phyloP scores from a whole-genome alignment of 2,797 vertebrate species.

The Myotis myotis region DNA sequence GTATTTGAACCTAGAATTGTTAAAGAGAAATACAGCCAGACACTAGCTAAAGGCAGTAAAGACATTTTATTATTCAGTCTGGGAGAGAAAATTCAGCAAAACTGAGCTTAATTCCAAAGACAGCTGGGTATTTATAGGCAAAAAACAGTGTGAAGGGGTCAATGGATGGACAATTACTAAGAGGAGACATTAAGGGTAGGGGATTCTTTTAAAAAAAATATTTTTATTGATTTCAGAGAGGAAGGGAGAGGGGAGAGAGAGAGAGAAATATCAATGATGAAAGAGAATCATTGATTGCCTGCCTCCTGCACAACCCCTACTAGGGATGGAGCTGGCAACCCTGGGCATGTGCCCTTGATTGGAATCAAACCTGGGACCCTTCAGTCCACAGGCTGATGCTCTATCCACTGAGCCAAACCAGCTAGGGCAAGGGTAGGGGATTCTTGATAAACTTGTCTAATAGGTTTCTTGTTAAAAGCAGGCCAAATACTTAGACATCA shows the following conservation, averaged over 20 bases:
- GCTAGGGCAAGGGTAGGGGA: too few relatives aligned
- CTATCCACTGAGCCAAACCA: too few relatives aligned
- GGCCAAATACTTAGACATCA: not conserved
- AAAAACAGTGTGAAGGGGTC: not conserved
- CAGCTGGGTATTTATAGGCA: not conserved
- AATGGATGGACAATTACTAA: not conserved
- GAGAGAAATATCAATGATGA: too few relatives aligned
- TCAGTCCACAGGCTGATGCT: too few relatives aligned
- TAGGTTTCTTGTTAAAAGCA: not conserved
- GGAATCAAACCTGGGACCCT: too few relatives aligned
- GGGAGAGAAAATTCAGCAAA: not conserved
- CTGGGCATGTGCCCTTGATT: too few relatives aligned
- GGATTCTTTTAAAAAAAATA: too few relatives aligned
- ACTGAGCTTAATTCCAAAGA: not conserved
- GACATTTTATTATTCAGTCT: not conserved
- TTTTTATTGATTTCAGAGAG: too few relatives aligned
- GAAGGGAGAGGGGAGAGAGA: too few relatives aligned
- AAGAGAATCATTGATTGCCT: too few relatives aligned
- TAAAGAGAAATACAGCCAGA: not conserved
- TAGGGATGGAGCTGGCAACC: too few relatives aligned
- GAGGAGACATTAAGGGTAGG: not conserved
- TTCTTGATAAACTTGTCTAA: not conserved
- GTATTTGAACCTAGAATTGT: not conserved
- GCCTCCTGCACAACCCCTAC: too few relatives aligned
- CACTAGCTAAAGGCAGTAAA: not conserved